Base-by-base conservation (phyloP, 2,888 invertebrate species). In the Mesoligia furuncula region DNA sequence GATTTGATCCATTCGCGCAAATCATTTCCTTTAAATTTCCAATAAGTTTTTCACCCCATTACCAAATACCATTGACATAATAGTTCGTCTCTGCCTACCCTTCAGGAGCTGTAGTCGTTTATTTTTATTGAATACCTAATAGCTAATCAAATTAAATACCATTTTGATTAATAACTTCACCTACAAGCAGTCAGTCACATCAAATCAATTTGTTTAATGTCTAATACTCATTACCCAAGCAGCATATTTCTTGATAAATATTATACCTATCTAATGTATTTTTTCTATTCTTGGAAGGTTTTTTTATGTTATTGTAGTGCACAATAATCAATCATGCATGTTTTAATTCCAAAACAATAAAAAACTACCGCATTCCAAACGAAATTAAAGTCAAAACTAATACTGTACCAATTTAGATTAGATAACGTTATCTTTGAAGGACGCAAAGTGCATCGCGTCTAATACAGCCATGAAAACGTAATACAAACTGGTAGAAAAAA, bases 401-500 rank as follows among this genome's bases (percentile, higher is more conserved):
- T 80, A 67, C 54, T 65, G 17, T 61, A 70, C 48, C 36, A 62
- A 67, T 83, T 73, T 45, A 42, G 59, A 66, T 81, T 66, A 70
- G 71, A 75, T 79, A 76, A 75, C 73, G 24, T 70, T 83, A 75
- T 80, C 75, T 77, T 27, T 61, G n/a, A 9, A 31, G 39, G 36
- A 57, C 39, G 61, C 42, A 70, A 73, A 72, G 54, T 77, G 67
- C 59, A 31, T 74, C 36, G 31, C 67, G 15, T 45, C 59, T 72
- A 81, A 74, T 61, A 64, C 39, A 64, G 42, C 62, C 68, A 75
- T 76, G 61, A 70, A 65, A 78, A 65, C 39, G 71, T 68, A 73
- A 77, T 87, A 81, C 73, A 86, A 77, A n/a, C 69, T 62, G 68
- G 42, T 42, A 70, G n/a, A 71, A 77, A 66, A 78, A 54, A 68